Base-by-base conservation (phyloP, 1,140 invertebrate genomes). In the Cyclina sinensis region DNA sequence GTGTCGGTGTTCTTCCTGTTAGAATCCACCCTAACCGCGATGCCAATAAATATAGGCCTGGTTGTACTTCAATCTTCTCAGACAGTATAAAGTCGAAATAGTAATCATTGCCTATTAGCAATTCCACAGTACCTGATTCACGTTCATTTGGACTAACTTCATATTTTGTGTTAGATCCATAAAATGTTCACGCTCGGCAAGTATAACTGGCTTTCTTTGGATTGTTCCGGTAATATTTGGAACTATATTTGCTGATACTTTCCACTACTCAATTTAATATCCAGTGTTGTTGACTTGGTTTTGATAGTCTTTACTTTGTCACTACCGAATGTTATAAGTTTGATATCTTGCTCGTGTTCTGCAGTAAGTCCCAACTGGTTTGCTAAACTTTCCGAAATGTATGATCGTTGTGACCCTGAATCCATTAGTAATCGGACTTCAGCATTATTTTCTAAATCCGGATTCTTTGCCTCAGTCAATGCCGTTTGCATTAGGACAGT, bases 1-100 rank as follows among this genome's bases (percentile, higher is more conserved):
- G 1, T 76, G 35, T 43, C 5, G 18, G 9, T 32, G 24, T 48
- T 27, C 78, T 39, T 57, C 51, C 78, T 27, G 46, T 21, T 30
- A 81, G 30, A 3, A 81, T 54, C 78, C 78, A 81, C 4, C 51
- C 78, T 27, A 81, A 37, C 32, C 12, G 54, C 14, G 78, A 59
- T 54, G 27, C 9, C 30, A 81, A 59, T 32, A 81, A 30, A 46
- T 83, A 83, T 59, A 83, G 43, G 4, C 57, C 57, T 24, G 57
- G 30, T 21, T 83, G 14, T 35, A 65, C 57, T 68, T 83, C 81
- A 68, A 68, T 83, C 57, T 27, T 83, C n/a, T 65, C 21, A 21
- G 57, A 12, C 62, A 32, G 30, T 68, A 43, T 62, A 14, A 39
- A 68, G 30, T 81, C 78, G 5, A 57, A 32, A 30, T 81, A 81